A percentile compares a stretch with the other conserved stretches of the same genome.
phyloP scores from a whole-genome alignment of 1,140 invertebrate genomes.

The Saccostrea echinata region DNA sequence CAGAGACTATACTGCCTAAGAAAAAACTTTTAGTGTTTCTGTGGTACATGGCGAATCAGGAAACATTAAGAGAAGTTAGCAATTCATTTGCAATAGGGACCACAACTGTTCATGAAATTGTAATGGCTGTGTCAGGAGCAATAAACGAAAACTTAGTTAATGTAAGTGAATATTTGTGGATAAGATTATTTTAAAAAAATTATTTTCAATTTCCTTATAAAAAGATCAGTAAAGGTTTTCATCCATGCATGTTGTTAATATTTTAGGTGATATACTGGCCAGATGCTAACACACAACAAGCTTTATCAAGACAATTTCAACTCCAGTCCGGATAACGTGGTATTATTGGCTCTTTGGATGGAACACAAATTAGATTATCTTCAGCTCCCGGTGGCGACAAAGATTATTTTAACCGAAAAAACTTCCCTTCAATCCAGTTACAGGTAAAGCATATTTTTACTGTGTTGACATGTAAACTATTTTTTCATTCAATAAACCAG shows the following conservation, averaged over 20 bases:
- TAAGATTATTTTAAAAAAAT: no score
- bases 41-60: slow-evolving; percentile 1
- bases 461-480: no score
- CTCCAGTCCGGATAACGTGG: slow-evolving; percentile 37
- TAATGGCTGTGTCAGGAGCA: not conserved
- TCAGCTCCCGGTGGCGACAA: slow-evolving; percentile 17
- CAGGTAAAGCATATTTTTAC: not conserved
- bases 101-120: not conserved
- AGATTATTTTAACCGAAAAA: slow-evolving; percentile 41
- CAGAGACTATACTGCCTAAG: no score
- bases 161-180: no score
- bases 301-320: no score
- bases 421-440: slow-evolving; percentile 35
- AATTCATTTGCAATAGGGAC: not conserved
- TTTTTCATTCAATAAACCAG: no score
- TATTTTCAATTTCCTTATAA: no score
- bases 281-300: no score
- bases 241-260: no score
- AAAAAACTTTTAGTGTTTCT: not conserved
- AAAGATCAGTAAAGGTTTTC: no score
- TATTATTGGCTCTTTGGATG: slow-evolving; percentile 48
- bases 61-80: slow-evolving; percentile 10
- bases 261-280: no score
- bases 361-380: not conserved
- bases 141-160: not conserved